Conservation (phyloP, 64 coral and sea anemone species). For the Actinia equina region DNA sequence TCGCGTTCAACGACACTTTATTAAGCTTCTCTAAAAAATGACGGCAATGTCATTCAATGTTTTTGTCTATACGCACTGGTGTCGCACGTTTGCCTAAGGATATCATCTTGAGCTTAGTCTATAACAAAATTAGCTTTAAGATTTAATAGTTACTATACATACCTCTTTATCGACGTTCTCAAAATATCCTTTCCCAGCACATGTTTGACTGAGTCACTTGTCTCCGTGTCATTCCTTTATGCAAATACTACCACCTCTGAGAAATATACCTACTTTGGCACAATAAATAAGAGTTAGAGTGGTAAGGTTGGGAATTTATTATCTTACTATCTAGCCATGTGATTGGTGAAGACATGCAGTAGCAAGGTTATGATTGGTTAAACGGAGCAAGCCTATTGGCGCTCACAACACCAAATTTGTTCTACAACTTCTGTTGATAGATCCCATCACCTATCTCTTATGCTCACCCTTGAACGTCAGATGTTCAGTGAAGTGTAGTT, state of each 20-base stretch:
- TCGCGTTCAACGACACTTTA: too few relatives aligned
- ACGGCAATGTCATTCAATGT: too few relatives aligned
- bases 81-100: too few relatives aligned
- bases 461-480: too few relatives aligned
- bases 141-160: neutral
- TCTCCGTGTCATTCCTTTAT: neutral
- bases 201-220: neutral
- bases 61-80: too few relatives aligned
- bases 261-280: neutral
- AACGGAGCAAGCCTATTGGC: neutral
- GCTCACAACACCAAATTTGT: neutral
- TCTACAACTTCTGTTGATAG: neutral
- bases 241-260: neutral
- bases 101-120: too few relatives aligned
- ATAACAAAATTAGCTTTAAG: too few relatives aligned
- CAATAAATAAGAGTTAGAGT: too few relatives aligned
- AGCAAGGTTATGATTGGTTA: neutral
- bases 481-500: too few relatives aligned
- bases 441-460: too few relatives aligned
- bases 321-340: neutral
- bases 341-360: neutral
- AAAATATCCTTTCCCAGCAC: neutral
- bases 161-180: neutral
- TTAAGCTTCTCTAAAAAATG: too few relatives aligned
- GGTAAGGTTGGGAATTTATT: too few relatives aligned